Base-by-base conservation (phyloP, 1,140 invertebrate species). In the Spodoptera litura region DNA sequence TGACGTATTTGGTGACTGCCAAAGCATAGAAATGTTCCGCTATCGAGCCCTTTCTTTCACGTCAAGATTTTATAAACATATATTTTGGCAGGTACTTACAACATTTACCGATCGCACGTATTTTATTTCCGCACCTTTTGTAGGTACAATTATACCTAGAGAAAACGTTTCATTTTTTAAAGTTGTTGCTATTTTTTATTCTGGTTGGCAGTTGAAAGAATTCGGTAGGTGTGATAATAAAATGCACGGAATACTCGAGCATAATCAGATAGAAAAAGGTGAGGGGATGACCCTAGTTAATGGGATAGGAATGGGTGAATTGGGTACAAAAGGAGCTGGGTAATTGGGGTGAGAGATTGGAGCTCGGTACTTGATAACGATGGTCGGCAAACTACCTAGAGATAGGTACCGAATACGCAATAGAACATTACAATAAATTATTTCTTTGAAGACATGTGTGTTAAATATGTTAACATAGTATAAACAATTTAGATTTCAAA, bases 1-100 rank as follows among this genome's bases (percentile, higher is more conserved):
- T 76, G 79, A 71, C 81, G 79, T 81, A 87, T 82, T 66, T 62
- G 66, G 78, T 79, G 52, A 62, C 61, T 81, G 64, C 11, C 58
- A 49, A 70, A 61, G 55, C 52, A 72, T 59, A 72, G 38, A 55
- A 72, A 62, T 38, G 62, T 66, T 59, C 59, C 51, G 56, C 68
- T 52, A 73, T 56, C 58, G 78, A 72, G 68, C 70, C 15, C 59
- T 64, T 51, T 27, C 59, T 59, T 58, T 64, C 6, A 53, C 5
- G n/a, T 53, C 38, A 76, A 64, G 15, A 59, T 59, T 59, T 44
- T 53, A 59, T 51, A 59, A 56, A 73, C 38, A 44, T 44, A 44
- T 44, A 44, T 44, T 44, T 44, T 44, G 38, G 4, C 38, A 44
- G 6, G 38, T 44, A 4, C 38, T 44, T 44, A 44, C 38, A 6